Conservation (phyloP, 1,140 invertebrate genomes). For the Theocolax elegans region DNA sequence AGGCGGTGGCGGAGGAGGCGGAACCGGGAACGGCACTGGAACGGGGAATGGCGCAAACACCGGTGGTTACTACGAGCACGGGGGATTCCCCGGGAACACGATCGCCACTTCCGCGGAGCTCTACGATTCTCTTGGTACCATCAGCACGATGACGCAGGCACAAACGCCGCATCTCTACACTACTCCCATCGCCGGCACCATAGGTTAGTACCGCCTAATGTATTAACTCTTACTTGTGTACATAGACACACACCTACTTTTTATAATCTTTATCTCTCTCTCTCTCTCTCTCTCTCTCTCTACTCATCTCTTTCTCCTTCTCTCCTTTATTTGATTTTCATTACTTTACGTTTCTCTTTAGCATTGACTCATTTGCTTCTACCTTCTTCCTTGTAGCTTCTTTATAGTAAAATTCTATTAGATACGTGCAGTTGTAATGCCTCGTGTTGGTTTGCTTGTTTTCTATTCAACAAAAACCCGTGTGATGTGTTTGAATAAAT, state of each 20-base stretch:
- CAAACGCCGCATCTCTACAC: slow-evolving; percentile 79
- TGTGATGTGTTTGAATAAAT: no score
- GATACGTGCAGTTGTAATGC: no score
- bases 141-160: slow-evolving; percentile 79
- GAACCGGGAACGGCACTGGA: slow-evolving; percentile 54
- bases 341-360: no score
- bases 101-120: slow-evolving; percentile 74
- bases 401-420: no score
- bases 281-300: slow-evolving; percentile 33
- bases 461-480: no score
- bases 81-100: slow-evolving; percentile 70
- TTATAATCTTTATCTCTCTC: not conserved
- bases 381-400: no score
- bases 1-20: slow-evolving; percentile 56
- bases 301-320: no score
- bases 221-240: not conserved
- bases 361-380: no score
- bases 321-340: no score
- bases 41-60: slow-evolving; percentile 51
- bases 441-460: no score
- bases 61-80: slow-evolving; percentile 73
- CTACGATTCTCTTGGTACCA: slow-evolving; percentile 75
- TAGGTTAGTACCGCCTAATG: slow-evolving; percentile 70
- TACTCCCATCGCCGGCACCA: slow-evolving; percentile 77
- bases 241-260: not conserved